Percentiles rank a stretch among this genome's conserved stretches.
phyloP scores from a whole-genome alignment of 2,888 invertebrate species.

The Cephus runcator region DNA sequence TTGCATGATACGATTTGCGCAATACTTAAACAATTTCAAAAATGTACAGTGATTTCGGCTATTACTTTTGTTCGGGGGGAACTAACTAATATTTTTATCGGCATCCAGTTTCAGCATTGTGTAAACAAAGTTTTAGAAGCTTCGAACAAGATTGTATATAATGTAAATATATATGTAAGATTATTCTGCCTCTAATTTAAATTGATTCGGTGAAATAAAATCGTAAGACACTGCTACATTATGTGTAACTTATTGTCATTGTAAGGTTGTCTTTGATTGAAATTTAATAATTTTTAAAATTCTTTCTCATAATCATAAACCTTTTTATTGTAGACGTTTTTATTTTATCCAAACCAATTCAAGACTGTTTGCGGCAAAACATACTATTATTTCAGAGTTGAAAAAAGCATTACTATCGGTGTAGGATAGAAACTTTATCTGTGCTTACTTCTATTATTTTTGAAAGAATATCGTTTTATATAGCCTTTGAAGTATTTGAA shows the following conservation, averaged over 20 bases:
- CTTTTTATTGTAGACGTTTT: too few species aligned
- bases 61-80: constrained; percentile 8
- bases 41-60: neutral
- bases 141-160: constrained; percentile 57
- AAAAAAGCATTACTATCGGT: too few species aligned
- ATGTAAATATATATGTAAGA: constrained; percentile 60
- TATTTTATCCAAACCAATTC: neutral
- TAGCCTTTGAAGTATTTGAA: too few species aligned
- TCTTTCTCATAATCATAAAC: too few species aligned
- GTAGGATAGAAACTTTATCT: too few species aligned
- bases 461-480: too few species aligned
- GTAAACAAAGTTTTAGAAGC: constrained; percentile 40
- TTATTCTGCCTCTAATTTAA: constrained; percentile 43
- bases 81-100: constrained; percentile 28
- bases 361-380: neutral
- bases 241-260: neutral
- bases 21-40: constrained; percentile 25
- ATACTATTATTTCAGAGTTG: neutral
- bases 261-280: too few species aligned
- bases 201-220: constrained; percentile 55
- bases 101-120: constrained; percentile 40
- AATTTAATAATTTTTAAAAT: too few species aligned
- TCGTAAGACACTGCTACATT: constrained; percentile 1
- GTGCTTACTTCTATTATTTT: too few species aligned
- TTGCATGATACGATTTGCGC: constrained; percentile 30